These are phyloP conservation scores for Trididemnum clinides DNA, from an alignment of 23 tunicate genomes.

Conservation along the genomic window DNA sequence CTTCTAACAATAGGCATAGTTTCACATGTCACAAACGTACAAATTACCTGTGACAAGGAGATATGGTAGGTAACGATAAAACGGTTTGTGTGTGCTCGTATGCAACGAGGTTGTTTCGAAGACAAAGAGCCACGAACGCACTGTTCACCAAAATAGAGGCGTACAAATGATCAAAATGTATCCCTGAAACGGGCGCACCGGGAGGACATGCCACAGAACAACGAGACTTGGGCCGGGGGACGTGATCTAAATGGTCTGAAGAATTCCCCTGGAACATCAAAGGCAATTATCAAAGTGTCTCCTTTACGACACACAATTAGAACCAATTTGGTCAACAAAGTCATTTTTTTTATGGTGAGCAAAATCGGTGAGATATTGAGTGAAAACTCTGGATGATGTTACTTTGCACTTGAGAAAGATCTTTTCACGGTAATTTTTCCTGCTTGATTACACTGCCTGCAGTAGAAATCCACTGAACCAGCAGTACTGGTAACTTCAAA, in stretches of 20 bases:
- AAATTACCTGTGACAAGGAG: conserved; percentile 65
- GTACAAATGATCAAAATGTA: conserved; percentile 41
- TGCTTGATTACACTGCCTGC: too few relatives aligned
- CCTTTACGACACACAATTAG: background rate
- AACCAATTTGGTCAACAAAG: background rate
- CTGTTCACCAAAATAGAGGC: conserved; percentile 74
- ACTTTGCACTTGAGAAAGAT: too few relatives aligned
- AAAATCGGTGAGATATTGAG: too few relatives aligned
- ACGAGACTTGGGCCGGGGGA: background rate
- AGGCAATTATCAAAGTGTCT: background rate
- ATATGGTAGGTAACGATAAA: conserved; percentile 46
- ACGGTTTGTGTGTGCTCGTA: conserved; percentile 42
- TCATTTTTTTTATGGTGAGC: too few relatives aligned
- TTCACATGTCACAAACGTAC: background rate
- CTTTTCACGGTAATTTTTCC: too few relatives aligned
- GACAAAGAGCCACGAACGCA: conserved; percentile 79
- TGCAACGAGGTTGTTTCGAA: conserved; percentile 65
- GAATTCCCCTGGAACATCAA: background rate
- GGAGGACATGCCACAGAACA: conserved; percentile 56
- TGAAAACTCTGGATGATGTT: too few relatives aligned
- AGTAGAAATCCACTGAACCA: too few relatives aligned
- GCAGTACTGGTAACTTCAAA: too few relatives aligned
- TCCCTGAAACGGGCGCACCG: conserved; percentile 52
- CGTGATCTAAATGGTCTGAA: background rate
- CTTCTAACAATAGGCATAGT: background rate